Evolutionary conservation across 2,113 vertebrate genomes (phyloP), one percentile per base, ranked within the genome.

Genomic region (Symphodus melops): DNA sequence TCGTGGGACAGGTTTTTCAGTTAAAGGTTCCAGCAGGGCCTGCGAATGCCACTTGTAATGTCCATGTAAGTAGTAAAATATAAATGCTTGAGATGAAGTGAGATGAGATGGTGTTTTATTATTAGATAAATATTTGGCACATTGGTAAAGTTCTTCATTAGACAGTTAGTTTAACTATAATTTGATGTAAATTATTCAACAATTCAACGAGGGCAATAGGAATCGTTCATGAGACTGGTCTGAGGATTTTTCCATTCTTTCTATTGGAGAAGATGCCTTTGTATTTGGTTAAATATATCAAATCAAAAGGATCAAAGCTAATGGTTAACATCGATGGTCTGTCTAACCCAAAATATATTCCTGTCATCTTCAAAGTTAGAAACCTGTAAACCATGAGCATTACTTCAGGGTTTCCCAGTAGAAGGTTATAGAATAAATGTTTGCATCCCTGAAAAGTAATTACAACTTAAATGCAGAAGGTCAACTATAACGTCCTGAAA

Each of bases 1-100:
- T 96, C 13, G 96, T 96, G 55, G 97, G 97, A 42, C 95, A 96
- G 88, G 95, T 94, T 71, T 97, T 97, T 81, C 93, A 94, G 83
- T 91, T 97, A 88, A 94, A 90, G 89, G 93, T 98, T 87, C 96
- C 96, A 14, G 86, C 87, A 0, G 94, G 95, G 77, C 82, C 93
- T 63, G 89, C 95, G 63, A 93, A 95, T 75, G 90, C 89, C 46
- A 94, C 93, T 93, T 90, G 82, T 88, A 53, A 83, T 94, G 64
- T 93, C 39, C 63, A 86, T 49, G 92, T 92, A 76, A 91, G 90
- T 88, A 25, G 62, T 65, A 8, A 8, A 39, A 42, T 20, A 53
- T 1, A 33, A 2, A 9, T 17, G 8, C 20, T 16, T 20, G 19
- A 0, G 10, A 14, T 39, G 2, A 21, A 11, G 3, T 54, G 19